phyloP scores from a whole-genome alignment of 2,797 vertebrate species.

The Coregonus ussuriensis region DNA sequence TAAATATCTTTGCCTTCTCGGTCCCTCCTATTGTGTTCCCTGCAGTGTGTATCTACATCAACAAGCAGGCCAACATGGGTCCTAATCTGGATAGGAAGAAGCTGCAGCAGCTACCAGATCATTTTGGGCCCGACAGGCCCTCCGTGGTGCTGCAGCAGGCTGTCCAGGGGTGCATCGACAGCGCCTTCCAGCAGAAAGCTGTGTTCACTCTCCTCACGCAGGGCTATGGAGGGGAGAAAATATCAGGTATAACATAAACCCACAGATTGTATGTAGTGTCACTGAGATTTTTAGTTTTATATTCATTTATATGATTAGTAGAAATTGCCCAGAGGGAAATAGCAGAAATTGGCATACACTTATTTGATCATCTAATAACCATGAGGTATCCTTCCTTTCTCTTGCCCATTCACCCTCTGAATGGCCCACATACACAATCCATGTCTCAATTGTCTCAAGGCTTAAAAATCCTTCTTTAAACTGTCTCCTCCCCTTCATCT shows the following conservation, averaged over 20 bases:
- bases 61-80: conserved; percentile 90
- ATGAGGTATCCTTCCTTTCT: background rate
- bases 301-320: background rate
- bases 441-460: too few species aligned
- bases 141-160: conserved; percentile 90
- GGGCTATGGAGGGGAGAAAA: conserved; percentile 91
- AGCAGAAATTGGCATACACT: background rate
- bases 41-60: conserved; percentile 95
- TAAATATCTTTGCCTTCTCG: too few species aligned
- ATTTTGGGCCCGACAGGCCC: conserved; percentile 90
- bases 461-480: too few species aligned
- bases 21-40: background rate
- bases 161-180: conserved; percentile 96
- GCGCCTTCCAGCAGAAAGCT: conserved; percentile 90
- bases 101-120: conserved; percentile 92
- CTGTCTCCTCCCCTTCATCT: too few species aligned
- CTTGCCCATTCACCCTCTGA: too few species aligned
- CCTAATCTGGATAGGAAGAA: conserved; percentile 94
- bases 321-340: background rate
- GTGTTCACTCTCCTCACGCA: conserved; percentile 96
- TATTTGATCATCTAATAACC: background rate
- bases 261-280: background rate
- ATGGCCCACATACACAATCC: too few species aligned
- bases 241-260: conserved; percentile 81
- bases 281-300: background rate